Evolutionary conservation across 2,113 vertebrate genomes (phyloP).

Genomic region (Taurulus bubalis): DNA sequence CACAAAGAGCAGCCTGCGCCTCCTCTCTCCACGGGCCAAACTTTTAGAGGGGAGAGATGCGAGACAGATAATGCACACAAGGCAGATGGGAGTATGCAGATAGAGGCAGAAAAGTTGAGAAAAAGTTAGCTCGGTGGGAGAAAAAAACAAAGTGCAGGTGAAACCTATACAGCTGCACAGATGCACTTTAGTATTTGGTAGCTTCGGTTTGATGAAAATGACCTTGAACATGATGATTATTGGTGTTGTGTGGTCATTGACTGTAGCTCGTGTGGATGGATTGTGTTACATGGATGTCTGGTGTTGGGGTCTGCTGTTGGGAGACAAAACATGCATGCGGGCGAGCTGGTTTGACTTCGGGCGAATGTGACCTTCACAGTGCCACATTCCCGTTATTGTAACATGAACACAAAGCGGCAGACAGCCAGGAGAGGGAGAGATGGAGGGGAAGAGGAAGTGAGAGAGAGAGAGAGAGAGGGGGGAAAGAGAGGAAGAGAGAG

Average conservation of each 20-base stretch:
- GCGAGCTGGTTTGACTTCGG: slow-evolving; percentile 64
- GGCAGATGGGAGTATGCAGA: slow-evolving; percentile 73
- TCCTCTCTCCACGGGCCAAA: slow-evolving; percentile 62
- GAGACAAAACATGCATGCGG: slow-evolving; percentile 65
- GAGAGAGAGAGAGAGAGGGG: slow-evolving; percentile 34
- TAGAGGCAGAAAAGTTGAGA: slow-evolving; percentile 57
- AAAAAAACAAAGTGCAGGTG: slow-evolving; percentile 8
- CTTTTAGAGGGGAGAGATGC: slow-evolving; percentile 72
- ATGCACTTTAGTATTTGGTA: slow-evolving; percentile 34
- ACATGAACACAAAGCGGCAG: slow-evolving; percentile 80
- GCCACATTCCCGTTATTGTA: slow-evolving; percentile 80
- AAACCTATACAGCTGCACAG: slow-evolving; percentile 44
- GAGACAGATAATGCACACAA: slow-evolving; percentile 71
- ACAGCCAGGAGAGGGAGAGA: slow-evolving; percentile 45
- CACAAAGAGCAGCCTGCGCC: slow-evolving; percentile 27
- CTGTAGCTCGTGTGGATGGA: slow-evolving; percentile 52
- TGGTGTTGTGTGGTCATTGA: slow-evolving; percentile 43
- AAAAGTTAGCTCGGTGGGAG: slow-evolving; percentile 42
- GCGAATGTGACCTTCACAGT: slow-evolving; percentile 87
- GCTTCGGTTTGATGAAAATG: slow-evolving; percentile 40
- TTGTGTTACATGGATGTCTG: slow-evolving; percentile 65
- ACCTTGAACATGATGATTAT: slow-evolving; percentile 59
- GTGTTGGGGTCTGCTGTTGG: slow-evolving; percentile 54
- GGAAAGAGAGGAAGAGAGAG: slow-evolving; percentile 27
- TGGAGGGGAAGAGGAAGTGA: slow-evolving; percentile 25